These are phyloP conservation scores for Gambusia holbrooki DNA, from an alignment of 2,113 vertebrate genomes.

Conservation along the genomic window DNA sequence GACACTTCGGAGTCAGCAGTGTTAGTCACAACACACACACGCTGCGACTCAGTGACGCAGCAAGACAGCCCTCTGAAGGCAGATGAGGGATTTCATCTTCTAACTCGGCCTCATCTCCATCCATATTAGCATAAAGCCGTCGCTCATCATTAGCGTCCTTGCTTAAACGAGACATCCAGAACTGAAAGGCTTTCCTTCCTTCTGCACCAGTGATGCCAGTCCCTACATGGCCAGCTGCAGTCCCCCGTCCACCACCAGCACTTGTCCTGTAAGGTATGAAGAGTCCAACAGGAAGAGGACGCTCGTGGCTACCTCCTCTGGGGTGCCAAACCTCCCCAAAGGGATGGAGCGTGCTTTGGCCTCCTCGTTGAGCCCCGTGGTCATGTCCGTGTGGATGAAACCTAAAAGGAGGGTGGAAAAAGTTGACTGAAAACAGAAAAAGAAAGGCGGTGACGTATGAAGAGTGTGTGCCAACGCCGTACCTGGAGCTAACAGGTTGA, in stretches of 20 bases:
- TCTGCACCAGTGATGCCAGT: too few species aligned
- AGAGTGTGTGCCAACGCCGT: background rate
- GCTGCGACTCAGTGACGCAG: conserved; percentile 47
- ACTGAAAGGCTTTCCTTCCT: too few species aligned
- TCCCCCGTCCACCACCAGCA: conserved; percentile 90
- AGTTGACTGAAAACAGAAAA: background rate
- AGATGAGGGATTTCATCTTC: too few species aligned
- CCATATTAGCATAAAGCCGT: too few species aligned
- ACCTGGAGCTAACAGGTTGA: conserved; percentile 95
- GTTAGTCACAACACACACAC: conserved; percentile 50
- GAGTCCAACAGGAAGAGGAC: conserved; percentile 90
- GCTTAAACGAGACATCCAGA: too few species aligned
- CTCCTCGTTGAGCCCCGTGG: conserved; percentile 83
- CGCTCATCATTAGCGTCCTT: too few species aligned
- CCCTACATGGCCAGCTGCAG: conserved; percentile 84
- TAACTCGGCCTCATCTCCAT: too few species aligned
- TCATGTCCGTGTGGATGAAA: conserved; percentile 93
- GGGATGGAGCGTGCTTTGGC: conserved; percentile 78
- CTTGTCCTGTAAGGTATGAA: conserved; percentile 89
- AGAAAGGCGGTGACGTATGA: too few species aligned
- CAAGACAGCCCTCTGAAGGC: conserved; percentile 7
- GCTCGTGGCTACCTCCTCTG: conserved; percentile 86
- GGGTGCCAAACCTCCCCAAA: conserved; percentile 88
- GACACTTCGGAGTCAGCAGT: conserved; percentile 66
- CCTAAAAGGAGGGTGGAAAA: conserved; percentile 67